Evolutionary conservation across 2,797 vertebrate species (phyloP).

Genomic region (Pipistrellus pipistrellus): DNA sequence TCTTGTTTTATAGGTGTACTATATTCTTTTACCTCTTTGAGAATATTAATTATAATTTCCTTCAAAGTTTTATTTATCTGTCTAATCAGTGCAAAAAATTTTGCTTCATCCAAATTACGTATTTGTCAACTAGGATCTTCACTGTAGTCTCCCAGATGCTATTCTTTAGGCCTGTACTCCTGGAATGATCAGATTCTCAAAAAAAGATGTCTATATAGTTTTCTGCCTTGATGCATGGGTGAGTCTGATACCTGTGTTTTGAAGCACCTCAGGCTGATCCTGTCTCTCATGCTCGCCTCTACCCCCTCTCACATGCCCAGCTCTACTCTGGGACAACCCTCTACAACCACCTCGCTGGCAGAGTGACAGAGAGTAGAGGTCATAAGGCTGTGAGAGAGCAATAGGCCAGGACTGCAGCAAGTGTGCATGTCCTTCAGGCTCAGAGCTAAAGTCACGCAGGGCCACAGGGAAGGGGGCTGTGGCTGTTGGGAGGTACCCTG

Average conservation of each 20-base stretch:
- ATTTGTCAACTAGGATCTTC: not conserved
- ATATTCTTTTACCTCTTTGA: not conserved
- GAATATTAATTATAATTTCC: not conserved
- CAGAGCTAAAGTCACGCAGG: not conserved
- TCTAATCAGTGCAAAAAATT: not conserved
- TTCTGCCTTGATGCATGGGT: not conserved
- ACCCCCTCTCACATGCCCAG: not conserved
- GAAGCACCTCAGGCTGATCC: not conserved
- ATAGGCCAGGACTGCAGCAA: not conserved
- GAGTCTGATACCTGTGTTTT: not conserved
- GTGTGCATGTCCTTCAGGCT: too few relatives aligned
- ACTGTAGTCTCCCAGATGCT: not conserved
- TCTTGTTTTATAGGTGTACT: not conserved
- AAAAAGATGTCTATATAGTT: not conserved
- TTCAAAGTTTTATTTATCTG: not conserved
- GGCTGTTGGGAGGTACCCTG: not conserved
- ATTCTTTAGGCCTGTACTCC: not conserved
- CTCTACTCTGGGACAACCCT: not conserved
- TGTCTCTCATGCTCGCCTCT: not conserved
- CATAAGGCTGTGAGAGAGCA: not conserved
- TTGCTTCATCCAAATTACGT: not conserved
- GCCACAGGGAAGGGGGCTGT: not conserved
- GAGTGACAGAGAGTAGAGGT: not conserved
- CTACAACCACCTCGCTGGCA: accelerated
- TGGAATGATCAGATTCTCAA: not conserved